Conservation (phyloP, 2,888 invertebrate species). For the Agrochola litura region DNA sequence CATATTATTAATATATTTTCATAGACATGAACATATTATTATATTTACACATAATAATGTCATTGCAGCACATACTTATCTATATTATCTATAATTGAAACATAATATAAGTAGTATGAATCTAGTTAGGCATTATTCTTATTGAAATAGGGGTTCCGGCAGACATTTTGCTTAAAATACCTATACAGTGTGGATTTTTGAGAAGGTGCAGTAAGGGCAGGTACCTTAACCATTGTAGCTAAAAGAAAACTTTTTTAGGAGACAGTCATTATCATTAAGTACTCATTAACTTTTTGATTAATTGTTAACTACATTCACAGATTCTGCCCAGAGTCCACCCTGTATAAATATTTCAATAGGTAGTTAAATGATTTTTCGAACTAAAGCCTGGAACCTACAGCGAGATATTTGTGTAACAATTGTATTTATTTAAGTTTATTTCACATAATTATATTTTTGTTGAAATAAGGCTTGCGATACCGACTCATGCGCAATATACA, state of each 20-base stretch:
- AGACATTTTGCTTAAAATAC: neutral
- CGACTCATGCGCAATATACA: slow-evolving; percentile 3
- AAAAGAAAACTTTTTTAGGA: no score
- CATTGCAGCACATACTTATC: neutral
- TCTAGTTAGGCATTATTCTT: neutral
- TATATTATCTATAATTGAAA: neutral
- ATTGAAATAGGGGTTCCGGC: neutral
- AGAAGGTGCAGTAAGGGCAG: neutral
- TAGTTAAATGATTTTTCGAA: neutral
- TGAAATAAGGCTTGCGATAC: slow-evolving; percentile 2
- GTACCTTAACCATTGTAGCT: neutral
- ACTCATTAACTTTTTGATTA: neutral
- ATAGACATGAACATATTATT: neutral
- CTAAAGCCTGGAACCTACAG: neutral
- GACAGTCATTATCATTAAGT: no score
- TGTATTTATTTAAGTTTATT: neutral
- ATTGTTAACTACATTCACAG: neutral
- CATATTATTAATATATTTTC: slow-evolving; percentile 21
- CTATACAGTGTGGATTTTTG: neutral
- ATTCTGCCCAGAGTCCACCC: neutral
- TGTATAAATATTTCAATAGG: neutral
- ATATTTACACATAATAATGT: slow-evolving; percentile 7
- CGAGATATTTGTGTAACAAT: neutral
- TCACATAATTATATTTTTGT: neutral
- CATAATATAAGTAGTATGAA: neutral